These are phyloP conservation scores for Sitophilus oryzae DNA, from an alignment of 1,140 invertebrate genomes.

Conservation along the genomic window DNA sequence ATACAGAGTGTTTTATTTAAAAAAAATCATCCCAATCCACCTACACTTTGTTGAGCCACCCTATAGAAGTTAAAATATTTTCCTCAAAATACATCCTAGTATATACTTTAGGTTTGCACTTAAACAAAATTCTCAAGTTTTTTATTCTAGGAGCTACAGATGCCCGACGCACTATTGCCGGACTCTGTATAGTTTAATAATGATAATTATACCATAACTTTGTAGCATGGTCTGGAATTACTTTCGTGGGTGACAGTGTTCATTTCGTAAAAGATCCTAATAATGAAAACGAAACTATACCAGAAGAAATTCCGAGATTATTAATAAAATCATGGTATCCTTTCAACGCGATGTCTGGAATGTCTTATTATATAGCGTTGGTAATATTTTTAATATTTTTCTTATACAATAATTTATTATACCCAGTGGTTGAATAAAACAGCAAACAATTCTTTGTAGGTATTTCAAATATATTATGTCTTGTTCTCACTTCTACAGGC, in stretches of 20 bases:
- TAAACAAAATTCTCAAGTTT: no score
- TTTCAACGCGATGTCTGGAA: constrained; percentile 61
- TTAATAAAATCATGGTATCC: constrained; percentile 71
- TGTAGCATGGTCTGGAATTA: constrained; percentile 59
- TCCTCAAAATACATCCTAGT: no score
- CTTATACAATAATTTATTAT: not conserved
- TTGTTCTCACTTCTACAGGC: constrained; percentile 63
- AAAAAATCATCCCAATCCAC: no score
- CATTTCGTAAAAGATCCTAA: constrained; percentile 61
- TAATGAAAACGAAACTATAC: constrained; percentile 61
- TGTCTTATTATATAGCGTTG: constrained; percentile 60
- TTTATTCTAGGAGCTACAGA: no score
- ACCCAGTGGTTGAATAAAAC: no score
- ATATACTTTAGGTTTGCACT: no score
- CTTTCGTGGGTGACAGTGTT: constrained; percentile 69
- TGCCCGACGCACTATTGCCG: no score
- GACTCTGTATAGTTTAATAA: constrained; percentile 5
- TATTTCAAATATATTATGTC: constrained; percentile 63
- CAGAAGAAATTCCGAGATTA: constrained; percentile 63
- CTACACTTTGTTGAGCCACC: no score
- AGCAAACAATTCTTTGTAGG: constrained; percentile 17
- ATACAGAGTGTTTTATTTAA: no score
- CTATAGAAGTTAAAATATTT: no score
- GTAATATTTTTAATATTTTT: constrained; percentile 36
- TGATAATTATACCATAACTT: constrained; percentile 3